A percentile compares a stretch with the other conserved stretches of the same genome.
Conservation (phyloP, 1,140 invertebrate species). For the Magallana gigas region DNA sequence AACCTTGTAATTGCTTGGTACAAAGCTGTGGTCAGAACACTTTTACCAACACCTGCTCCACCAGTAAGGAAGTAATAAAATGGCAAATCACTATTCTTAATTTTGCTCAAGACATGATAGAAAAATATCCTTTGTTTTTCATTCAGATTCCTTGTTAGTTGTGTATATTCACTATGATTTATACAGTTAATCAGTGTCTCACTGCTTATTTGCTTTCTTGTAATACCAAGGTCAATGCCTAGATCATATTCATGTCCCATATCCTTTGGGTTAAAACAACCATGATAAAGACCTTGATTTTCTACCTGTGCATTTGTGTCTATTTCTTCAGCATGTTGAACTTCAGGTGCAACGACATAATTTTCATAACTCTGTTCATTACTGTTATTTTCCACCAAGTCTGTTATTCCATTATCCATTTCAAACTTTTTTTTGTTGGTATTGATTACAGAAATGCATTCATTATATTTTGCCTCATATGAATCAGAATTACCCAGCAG, state of each 20-base stretch:
- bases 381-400: not conserved
- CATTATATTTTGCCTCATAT: constrained; percentile 30
- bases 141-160: constrained; percentile 16
- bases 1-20: constrained; percentile 49
- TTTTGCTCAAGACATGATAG: constrained; percentile 41
- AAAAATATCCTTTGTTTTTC: constrained; percentile 49
- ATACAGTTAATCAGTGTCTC: not conserved
- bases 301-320: not conserved
- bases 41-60: constrained; percentile 64
- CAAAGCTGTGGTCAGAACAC: constrained; percentile 51
- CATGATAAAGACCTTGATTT: not conserved
- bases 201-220: not conserved
- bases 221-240: not conserved
- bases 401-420: not conserved
- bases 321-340: not conserved
- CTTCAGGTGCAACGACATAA: constrained; percentile 29
- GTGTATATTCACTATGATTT: constrained; percentile 29
- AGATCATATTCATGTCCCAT: not conserved
- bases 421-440: constrained; percentile 9
- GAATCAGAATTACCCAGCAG: constrained; percentile 26
- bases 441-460: not conserved
- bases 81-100: constrained; percentile 36
- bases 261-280: constrained; percentile 29
- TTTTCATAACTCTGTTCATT: constrained; percentile 1
- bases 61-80: constrained; percentile 47